Evolutionary conservation across 2,797 vertebrate species (phyloP).

Genomic region (Pangasius krempfi): DNA sequence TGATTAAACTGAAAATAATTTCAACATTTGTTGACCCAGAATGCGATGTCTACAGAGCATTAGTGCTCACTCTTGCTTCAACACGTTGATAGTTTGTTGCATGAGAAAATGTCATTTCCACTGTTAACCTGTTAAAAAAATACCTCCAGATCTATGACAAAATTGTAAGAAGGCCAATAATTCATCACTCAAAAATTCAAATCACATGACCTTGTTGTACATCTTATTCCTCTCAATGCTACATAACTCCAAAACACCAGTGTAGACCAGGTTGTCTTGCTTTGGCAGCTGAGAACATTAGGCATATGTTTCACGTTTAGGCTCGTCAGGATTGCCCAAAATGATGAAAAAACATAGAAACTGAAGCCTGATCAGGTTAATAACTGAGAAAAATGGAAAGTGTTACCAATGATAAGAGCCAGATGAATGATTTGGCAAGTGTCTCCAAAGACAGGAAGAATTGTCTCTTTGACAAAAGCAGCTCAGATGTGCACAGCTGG

Average conservation of each 20-base stretch:
- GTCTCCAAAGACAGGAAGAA: constrained; percentile 54
- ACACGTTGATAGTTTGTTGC: neutral
- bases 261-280: constrained; percentile 25
- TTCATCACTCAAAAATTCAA: neutral
- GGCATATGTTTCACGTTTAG: constrained; percentile 58
- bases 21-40: neutral
- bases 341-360: constrained; percentile 43
- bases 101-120: neutral
- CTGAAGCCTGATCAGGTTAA: constrained; percentile 58
- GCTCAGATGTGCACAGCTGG: constrained; percentile 56
- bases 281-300: constrained; percentile 52
- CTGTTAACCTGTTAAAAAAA: neutral
- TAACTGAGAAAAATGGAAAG: constrained; percentile 51
- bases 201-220: neutral
- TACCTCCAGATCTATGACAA: neutral
- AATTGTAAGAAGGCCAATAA: constrained; percentile 10
- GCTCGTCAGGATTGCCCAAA: constrained; percentile 50
- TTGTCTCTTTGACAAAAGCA: constrained; percentile 48
- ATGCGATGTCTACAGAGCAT: neutral
- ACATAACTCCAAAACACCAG: neutral
- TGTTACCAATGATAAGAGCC: constrained; percentile 57
- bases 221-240: neutral
- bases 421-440: constrained; percentile 61
- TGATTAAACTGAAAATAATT: neutral
- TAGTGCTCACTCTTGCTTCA: neutral